These are phyloP conservation scores for Alfaro cultratus DNA, from an alignment of 2,797 vertebrate species.

Conservation along the genomic window DNA sequence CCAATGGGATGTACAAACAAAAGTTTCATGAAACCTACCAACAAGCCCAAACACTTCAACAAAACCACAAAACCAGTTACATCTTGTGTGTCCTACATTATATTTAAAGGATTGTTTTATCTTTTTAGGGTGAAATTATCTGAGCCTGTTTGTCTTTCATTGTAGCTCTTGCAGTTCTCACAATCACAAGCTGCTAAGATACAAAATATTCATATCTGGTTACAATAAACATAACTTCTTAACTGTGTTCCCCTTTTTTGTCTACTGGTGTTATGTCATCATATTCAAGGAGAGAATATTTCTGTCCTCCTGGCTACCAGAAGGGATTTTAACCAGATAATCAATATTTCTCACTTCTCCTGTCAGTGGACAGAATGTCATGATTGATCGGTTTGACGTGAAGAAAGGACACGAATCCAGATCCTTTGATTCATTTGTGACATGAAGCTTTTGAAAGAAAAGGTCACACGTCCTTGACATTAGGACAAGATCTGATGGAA, in stretches of 20 bases:
- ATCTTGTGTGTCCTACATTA: not conserved
- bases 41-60: not conserved
- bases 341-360: slow-evolving; percentile 1
- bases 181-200: not conserved
- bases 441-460: slow-evolving; percentile 2
- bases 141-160: not conserved
- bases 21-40: not conserved
- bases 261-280: not conserved
- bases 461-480: not conserved
- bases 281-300: not conserved
- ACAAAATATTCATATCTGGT: not conserved
- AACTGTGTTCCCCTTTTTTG: not conserved
- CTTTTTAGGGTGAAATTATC: not conserved
- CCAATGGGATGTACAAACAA: not conserved
- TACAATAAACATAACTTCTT: not conserved
- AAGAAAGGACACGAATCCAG: not conserved
- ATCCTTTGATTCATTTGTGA: slow-evolving; percentile 1
- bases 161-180: not conserved
- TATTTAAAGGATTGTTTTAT: not conserved
- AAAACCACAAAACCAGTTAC: not conserved
- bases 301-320: not conserved
- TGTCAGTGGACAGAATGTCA: not conserved
- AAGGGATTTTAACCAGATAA: not conserved
- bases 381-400: not conserved
- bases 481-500: slow-evolving; percentile 14